phyloP scores from a whole-genome alignment of 2,888 invertebrate genomes.

The Balanococcus diminutus region DNA sequence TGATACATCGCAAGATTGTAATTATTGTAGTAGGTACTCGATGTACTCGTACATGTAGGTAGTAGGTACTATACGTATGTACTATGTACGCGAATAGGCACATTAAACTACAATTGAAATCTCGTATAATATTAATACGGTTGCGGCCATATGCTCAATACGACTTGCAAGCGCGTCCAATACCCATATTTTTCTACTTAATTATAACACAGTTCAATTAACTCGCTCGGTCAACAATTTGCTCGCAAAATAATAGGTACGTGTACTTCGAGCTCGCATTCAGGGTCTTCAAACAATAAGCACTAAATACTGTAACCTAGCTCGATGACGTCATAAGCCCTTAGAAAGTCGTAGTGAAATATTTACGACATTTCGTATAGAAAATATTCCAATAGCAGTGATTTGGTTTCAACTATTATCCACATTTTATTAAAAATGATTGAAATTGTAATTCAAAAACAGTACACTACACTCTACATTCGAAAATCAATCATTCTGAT shows the following conservation, averaged over 20 bases:
- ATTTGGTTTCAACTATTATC: no score
- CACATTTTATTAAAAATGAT: no score
- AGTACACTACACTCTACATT: no score
- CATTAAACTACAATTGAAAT: not conserved
- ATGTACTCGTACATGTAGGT: not conserved
- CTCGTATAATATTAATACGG: not conserved
- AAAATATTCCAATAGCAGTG: no score
- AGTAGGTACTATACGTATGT: no score
- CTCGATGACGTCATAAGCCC: not conserved
- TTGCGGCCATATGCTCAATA: not conserved
- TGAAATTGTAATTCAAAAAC: no score
- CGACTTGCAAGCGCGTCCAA: not conserved
- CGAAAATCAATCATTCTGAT: no score
- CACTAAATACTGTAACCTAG: not conserved
- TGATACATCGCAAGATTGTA: not conserved
- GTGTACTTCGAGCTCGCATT: not conserved
- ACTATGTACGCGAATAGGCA: not conserved
- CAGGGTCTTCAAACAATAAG: not conserved
- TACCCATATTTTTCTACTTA: not conserved
- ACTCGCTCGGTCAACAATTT: not conserved
- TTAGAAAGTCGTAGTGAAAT: not conserved
- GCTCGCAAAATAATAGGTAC: not conserved
- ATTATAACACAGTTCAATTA: conserved; percentile 1
- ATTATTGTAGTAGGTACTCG: not conserved
- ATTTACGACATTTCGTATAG: not conserved